Evolutionary conservation across 2,797 vertebrate genomes (phyloP).

Genomic region (Lerista edwardsae): DNA sequence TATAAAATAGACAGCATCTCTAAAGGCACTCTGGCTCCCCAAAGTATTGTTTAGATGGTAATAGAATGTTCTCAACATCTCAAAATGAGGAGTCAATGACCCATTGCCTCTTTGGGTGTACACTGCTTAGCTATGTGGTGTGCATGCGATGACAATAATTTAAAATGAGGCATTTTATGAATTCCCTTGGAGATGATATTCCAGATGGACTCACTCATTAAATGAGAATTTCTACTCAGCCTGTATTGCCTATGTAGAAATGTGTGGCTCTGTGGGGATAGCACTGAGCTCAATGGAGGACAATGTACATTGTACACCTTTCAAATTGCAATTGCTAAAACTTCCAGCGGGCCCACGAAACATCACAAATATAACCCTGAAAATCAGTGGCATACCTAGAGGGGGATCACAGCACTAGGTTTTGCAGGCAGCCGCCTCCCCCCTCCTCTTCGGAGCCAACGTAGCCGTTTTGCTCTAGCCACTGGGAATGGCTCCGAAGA

Average conservation of each 20-base stretch:
- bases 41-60: background rate
- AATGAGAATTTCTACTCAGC: background rate
- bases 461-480: no score
- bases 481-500: no score
- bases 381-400: no score
- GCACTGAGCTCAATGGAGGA: background rate
- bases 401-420: no score
- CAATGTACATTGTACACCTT: background rate
- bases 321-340: background rate
- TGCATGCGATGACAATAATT: background rate
- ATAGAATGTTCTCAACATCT: background rate
- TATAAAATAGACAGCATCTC: background rate
- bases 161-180: slow-evolving; percentile 4
- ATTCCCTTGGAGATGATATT: background rate
- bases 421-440: no score
- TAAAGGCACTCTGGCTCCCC: background rate
- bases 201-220: background rate
- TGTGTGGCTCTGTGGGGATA: background rate
- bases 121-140: background rate
- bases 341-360: background rate
- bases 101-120: background rate
- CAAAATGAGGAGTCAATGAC: slow-evolving; percentile 13
- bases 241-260: background rate
- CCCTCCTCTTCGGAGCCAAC: no score
- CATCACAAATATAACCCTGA: background rate